phyloP scores from a whole-genome alignment of 2,888 invertebrate species.

The Eristalis intricaria region DNA sequence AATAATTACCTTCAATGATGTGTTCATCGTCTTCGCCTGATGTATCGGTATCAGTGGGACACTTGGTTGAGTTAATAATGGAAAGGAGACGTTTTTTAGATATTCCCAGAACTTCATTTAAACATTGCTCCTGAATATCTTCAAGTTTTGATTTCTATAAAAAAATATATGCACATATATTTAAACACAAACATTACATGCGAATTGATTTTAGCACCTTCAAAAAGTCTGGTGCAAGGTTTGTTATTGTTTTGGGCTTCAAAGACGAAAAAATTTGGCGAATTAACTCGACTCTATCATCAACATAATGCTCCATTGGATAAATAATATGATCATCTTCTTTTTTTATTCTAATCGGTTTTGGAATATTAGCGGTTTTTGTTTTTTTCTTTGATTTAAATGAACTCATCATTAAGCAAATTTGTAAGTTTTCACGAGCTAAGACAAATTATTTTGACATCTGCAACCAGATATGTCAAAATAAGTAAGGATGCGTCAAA shows the following conservation, averaged over 20 bases:
- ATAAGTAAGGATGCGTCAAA: not conserved
- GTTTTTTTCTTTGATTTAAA: conserved; percentile 75
- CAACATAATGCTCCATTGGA: conserved; percentile 83
- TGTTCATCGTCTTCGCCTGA: conserved; percentile 80
- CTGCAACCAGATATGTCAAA: not conserved
- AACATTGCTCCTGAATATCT: conserved; percentile 84
- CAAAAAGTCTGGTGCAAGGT: conserved; percentile 83
- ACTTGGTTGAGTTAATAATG: conserved; percentile 81
- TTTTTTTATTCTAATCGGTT: conserved; percentile 78
- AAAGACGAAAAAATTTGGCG: conserved; percentile 84
- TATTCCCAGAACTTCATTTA: conserved; percentile 85
- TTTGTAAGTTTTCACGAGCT: not conserved
- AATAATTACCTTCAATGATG: conserved; percentile 77
- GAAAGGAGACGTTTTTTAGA: conserved; percentile 84
- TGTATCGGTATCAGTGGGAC: conserved; percentile 81
- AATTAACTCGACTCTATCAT: conserved; percentile 84
- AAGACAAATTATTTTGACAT: not conserved
- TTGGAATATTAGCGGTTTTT: conserved; percentile 77
- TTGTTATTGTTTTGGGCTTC: conserved; percentile 83
- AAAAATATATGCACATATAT: not conserved
- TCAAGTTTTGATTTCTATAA: conserved; percentile 79
- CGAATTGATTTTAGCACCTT: conserved; percentile 75
- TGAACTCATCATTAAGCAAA: conserved; percentile 37
- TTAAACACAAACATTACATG: not conserved
- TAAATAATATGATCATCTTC: conserved; percentile 82